Conservation (phyloP, 2,888 invertebrate genomes). For the Mellilla xanthometata region DNA sequence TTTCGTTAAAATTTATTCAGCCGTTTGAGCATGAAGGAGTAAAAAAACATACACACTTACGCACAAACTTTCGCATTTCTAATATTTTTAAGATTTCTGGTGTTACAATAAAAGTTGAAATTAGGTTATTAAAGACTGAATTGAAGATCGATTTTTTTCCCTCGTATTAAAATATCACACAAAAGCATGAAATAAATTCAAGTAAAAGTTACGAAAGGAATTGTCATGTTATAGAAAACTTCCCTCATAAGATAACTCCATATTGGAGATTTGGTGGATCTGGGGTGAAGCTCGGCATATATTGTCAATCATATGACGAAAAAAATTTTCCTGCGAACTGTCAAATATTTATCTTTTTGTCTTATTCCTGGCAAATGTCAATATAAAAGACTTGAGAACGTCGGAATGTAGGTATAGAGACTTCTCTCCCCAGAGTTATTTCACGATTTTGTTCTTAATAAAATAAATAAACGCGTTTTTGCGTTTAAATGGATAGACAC, state of each 20-base stretch:
- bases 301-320: constrained; percentile 59
- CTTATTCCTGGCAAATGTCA: constrained; percentile 56
- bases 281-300: constrained; percentile 45
- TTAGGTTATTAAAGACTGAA: no score
- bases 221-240: constrained; percentile 34
- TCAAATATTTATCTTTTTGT: constrained; percentile 64
- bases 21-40: no score
- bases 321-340: constrained; percentile 55
- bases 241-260: constrained; percentile 40
- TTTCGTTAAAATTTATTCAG: no score
- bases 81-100: no score
- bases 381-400: constrained; percentile 53
- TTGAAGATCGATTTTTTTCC: no score
- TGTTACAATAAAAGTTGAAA: no score
- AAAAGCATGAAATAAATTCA: neutral
- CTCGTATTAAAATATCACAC: no score
- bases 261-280: constrained; percentile 45
- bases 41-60: no score
- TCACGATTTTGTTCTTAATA: constrained; percentile 50
- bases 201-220: constrained; percentile 33
- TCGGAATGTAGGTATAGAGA: constrained; percentile 58
- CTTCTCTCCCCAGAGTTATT: constrained; percentile 53
- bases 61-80: no score
- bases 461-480: constrained; percentile 44
- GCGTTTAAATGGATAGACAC: constrained; percentile 19